Base-by-base conservation (phyloP, 2,797 vertebrate species). In the Lepidocolaptes lacrymiger region DNA sequence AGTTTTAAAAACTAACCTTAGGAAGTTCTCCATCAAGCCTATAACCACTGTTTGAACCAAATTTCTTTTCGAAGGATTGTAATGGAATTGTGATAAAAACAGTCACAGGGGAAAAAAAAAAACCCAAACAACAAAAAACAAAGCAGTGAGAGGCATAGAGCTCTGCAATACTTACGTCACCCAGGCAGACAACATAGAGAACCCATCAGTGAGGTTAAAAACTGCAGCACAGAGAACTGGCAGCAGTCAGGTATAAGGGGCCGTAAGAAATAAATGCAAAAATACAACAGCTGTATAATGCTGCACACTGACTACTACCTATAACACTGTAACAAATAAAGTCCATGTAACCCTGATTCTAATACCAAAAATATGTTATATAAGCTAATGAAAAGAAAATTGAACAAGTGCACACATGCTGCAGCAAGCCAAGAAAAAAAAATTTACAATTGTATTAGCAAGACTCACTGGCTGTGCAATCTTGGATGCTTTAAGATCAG, bases 351-450 rank as follows among this genome's bases (percentile, higher is more conserved):
- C 54, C 39, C n/a, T 55, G 66, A 75, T 68, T 92, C 69, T 44
- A 84, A 89, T 59, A 93, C 51, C 46, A 81, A 95, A 91, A 95
- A 76, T 58, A 89, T 56, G 59, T 91, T 73, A 84, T 54, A 86
- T 21, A 81, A 81, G 58, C 66, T 85, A 93, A 83, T 77, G 84
- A 92, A 96, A 96, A 77, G 74, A 90, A 93, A 95, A 93, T 41
- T 81, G 77, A 95, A 91, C 81, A 93, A 94, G 73, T 66, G 82
- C 54, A 80, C 0, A 0, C 85, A 63, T 55, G 76, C 69, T 83
- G 66, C 79, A 78, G 85, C 79, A 89, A 91, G 85, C 87, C 84
- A 89, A 89, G 68, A 85, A 88, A 94, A 37, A 54, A 93, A 95
- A 91, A 58, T 92, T 91, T 85, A 78, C 56, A 89, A 88, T 51